These are phyloP conservation scores for Iselma pallidipennis DNA, from an alignment of 2,888 invertebrate genomes.

Conservation along the genomic window DNA sequence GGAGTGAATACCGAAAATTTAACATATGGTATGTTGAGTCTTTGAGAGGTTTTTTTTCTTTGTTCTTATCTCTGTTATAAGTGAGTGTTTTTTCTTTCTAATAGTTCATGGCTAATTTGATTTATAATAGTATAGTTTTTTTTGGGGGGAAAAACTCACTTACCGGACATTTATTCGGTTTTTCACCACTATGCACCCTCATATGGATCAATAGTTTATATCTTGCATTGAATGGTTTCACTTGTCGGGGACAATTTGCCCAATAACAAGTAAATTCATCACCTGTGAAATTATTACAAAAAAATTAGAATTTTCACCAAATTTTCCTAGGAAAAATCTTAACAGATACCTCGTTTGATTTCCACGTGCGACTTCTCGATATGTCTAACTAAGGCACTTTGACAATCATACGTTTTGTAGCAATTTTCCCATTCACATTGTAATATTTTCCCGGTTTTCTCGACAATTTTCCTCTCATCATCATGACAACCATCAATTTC, in stretches of 20 bases:
- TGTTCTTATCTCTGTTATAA: no score
- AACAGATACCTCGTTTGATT: conserved; percentile 67
- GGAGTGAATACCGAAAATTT: no score
- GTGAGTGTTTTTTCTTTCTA: no score
- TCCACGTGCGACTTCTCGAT: conserved; percentile 90
- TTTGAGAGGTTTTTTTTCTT: no score
- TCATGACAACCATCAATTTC: conserved; percentile 5
- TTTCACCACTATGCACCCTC: conserved; percentile 97
- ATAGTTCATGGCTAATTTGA: no score
- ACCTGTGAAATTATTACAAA: conserved; percentile 56
- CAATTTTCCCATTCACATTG: conserved; percentile 88
- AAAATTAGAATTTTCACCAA: no score
- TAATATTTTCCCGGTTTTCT: conserved; percentile 36
- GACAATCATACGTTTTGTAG: conserved; percentile 76
- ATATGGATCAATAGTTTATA: conserved; percentile 97
- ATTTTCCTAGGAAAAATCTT: no score
- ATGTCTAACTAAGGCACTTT: conserved; percentile 78
- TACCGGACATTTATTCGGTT: conserved; percentile 97
- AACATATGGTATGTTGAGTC: conserved; percentile 15
- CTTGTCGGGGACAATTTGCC: conserved; percentile 87
- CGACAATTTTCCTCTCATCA: conserved; percentile 27
- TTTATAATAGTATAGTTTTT: no score
- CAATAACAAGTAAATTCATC: conserved; percentile 94
- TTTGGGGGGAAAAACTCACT: no score
- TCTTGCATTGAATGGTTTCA: conserved; percentile 94